phyloP scores from a whole-genome alignment of 2,888 invertebrate genomes.

The Eristalinus aeneus region DNA sequence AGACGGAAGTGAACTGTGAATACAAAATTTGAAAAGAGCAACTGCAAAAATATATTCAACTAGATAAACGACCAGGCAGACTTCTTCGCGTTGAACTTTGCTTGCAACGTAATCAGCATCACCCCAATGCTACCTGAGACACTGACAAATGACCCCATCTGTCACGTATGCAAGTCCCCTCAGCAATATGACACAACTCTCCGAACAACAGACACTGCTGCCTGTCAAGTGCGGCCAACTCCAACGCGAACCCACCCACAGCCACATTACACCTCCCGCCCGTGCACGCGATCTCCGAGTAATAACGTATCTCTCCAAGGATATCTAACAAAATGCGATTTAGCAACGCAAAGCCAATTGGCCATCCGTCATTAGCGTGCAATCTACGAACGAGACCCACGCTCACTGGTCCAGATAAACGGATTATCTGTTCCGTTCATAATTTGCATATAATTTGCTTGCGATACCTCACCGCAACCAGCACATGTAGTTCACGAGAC shows the following conservation, averaged over 20 bases:
- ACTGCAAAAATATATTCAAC: too few species aligned
- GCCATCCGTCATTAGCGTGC: slow-evolving; percentile 46
- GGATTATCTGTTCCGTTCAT: slow-evolving; percentile 63
- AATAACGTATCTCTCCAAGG: not conserved
- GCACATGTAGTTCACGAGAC: slow-evolving; percentile 24
- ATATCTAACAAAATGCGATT: slow-evolving; percentile 42
- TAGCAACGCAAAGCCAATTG: slow-evolving; percentile 54
- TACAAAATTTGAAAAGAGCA: too few species aligned
- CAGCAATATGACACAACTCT: not conserved
- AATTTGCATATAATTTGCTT: slow-evolving; percentile 69
- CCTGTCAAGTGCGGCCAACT: not conserved
- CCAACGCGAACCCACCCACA: not conserved
- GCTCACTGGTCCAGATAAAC: slow-evolving; percentile 67
- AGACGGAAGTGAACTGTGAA: too few species aligned
- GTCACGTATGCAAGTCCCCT: not conserved
- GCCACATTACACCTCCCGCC: not conserved
- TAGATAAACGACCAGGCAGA: too few species aligned
- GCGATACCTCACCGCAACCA: slow-evolving; percentile 34
- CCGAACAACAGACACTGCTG: not conserved
- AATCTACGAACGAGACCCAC: slow-evolving; percentile 34
- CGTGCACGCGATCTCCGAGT: not conserved
- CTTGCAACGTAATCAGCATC: too few species aligned
- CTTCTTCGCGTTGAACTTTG: too few species aligned
- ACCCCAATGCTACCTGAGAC: not conserved
- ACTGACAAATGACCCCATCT: not conserved